Evolutionary conservation across 2,888 invertebrate species (phyloP).

Genomic region (Ornithoptera priamus): DNA sequence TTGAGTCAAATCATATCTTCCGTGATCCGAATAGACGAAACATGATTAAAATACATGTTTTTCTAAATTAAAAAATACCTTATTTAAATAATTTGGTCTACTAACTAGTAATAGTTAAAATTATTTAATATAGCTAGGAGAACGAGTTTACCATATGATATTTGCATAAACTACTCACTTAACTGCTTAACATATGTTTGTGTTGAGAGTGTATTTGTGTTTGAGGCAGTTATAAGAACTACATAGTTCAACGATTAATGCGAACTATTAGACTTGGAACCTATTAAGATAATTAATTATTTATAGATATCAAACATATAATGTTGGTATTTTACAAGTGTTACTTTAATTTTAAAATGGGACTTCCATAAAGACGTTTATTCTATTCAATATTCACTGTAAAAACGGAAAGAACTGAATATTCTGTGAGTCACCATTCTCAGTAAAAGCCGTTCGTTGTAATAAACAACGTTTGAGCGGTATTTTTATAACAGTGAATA

Average conservation of each 20-base stretch:
- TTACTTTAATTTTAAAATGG: not conserved
- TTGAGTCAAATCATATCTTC: too few species aligned
- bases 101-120: not conserved
- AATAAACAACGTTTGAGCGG: not conserved
- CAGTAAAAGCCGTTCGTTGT: not conserved
- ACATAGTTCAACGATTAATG: not conserved
- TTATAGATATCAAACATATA: not conserved
- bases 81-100: not conserved
- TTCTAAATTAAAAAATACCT: not conserved
- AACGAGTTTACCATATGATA: not conserved
- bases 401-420: not conserved
- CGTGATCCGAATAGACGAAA: too few species aligned
- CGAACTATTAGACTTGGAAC: not conserved
- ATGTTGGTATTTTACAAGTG: not conserved
- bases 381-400: not conserved
- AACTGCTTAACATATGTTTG: not conserved
- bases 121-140: not conserved
- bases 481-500: not conserved
- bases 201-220: not conserved
- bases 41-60: too few species aligned
- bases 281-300: not conserved
- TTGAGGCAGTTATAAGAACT: not conserved
- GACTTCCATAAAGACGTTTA: not conserved
- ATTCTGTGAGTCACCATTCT: constrained; percentile 1
- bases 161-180: not conserved